A percentile compares a stretch with the other conserved stretches of the same genome.
phyloP scores from a whole-genome alignment of 2,797 vertebrate genomes.

The Brotula barbata region DNA sequence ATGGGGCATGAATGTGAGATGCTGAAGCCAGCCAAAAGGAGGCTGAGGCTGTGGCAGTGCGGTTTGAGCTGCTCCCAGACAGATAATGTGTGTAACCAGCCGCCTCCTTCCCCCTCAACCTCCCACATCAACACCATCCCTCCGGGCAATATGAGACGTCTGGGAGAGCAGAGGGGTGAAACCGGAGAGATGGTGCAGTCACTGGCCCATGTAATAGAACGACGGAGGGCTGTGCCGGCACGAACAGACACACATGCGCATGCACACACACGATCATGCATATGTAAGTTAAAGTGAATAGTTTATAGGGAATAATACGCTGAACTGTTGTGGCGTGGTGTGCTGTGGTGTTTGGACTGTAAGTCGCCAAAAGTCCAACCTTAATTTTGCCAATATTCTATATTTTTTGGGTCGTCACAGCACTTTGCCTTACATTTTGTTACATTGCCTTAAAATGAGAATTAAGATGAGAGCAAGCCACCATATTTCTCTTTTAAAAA shows the following conservation, averaged over 20 bases:
- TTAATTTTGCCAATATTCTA: conserved; percentile 17
- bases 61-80: conserved; percentile 59
- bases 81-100: conserved; percentile 70
- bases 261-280: conserved; percentile 19
- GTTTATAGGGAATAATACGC: conserved; percentile 5
- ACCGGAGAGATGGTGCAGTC: conserved; percentile 72
- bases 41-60: conserved; percentile 40
- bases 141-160: conserved; percentile 74
- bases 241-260: conserved; percentile 28
- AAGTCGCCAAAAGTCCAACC: too few species aligned
- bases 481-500: too few species aligned
- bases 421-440: too few species aligned
- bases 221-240: conserved; percentile 60
- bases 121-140: conserved; percentile 70
- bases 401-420: background rate
- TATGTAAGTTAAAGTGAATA: background rate
- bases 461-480: too few species aligned
- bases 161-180: conserved; percentile 75
- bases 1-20: conserved; percentile 39
- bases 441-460: too few species aligned
- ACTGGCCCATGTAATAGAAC: conserved; percentile 80
- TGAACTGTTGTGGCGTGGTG: conserved; percentile 34
- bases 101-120: conserved; percentile 33
- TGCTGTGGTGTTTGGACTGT: conserved; percentile 41
- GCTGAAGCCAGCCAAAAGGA: conserved; percentile 50